A percentile compares a stretch with the other conserved stretches of the same genome.
Evolutionary conservation across 2,888 invertebrate species (phyloP).

Genomic region (Agrotis segetum): DNA sequence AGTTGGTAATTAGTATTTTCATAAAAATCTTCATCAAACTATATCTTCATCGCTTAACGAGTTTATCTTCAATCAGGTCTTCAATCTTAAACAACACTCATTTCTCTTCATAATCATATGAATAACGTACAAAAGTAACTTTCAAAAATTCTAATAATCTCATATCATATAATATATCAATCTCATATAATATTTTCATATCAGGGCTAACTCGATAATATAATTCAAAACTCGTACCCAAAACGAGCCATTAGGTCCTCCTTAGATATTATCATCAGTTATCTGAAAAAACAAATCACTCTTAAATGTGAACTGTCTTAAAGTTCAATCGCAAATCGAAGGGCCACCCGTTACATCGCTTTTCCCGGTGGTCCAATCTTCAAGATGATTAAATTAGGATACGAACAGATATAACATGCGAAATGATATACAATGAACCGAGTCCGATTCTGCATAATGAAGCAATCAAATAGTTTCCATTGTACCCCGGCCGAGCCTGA

Average conservation of each 20-base stretch:
- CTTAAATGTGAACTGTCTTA: slow-evolving; percentile 77
- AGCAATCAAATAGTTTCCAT: slow-evolving; percentile 89
- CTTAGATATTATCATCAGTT: slow-evolving; percentile 68
- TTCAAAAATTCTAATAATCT: slow-evolving; percentile 57
- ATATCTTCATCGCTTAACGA: slow-evolving; percentile 5
- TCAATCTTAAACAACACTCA: slow-evolving; percentile 44
- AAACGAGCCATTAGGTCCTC: slow-evolving; percentile 57
- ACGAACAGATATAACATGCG: slow-evolving; percentile 88
- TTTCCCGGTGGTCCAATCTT: slow-evolving; percentile 89
- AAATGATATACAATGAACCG: slow-evolving; percentile 89
- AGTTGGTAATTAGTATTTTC: background rate
- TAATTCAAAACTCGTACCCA: slow-evolving; percentile 54
- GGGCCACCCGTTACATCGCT: slow-evolving; percentile 83
- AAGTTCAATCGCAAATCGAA: slow-evolving; percentile 82
- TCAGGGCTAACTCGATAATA: slow-evolving; percentile 46
- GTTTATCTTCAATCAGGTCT: slow-evolving; percentile 35
- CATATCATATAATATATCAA: too few species aligned
- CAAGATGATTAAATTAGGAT: slow-evolving; percentile 90
- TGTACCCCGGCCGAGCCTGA: slow-evolving; percentile 76
- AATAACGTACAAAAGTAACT: slow-evolving; percentile 46
- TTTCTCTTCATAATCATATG: slow-evolving; percentile 49
- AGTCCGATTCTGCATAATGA: slow-evolving; percentile 88
- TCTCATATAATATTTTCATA: too few species aligned
- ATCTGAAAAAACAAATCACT: slow-evolving; percentile 73
- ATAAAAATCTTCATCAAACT: slow-evolving; percentile 2